These are phyloP conservation scores for Danio albolineatus DNA, from an alignment of 2,797 vertebrate genomes.

Conservation along the genomic window DNA sequence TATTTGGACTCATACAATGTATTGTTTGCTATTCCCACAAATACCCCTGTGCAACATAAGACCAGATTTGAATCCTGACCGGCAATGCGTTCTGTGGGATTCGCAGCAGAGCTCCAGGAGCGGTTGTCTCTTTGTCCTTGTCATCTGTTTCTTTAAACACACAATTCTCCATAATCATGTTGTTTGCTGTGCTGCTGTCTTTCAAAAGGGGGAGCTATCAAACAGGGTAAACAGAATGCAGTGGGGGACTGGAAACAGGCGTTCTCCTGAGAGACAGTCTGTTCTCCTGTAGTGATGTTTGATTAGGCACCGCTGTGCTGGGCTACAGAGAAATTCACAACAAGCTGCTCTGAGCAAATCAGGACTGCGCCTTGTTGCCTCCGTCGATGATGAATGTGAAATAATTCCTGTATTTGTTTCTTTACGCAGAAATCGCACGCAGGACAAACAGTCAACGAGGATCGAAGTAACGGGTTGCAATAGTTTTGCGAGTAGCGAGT, in stretches of 20 bases:
- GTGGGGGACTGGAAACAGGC: constrained; percentile 49
- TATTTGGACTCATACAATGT: too few species aligned
- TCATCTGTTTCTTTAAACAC: constrained; percentile 47
- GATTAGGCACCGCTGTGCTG: constrained; percentile 57
- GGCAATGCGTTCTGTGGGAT: constrained; percentile 11
- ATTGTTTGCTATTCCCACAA: too few species aligned
- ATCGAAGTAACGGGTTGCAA: constrained; percentile 47
- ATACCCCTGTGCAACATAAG: too few species aligned
- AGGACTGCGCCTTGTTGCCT: constrained; percentile 53
- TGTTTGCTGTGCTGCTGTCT: constrained; percentile 53
- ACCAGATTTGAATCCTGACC: neutral
- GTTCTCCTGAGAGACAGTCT: constrained; percentile 58
- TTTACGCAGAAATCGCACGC: constrained; percentile 22
- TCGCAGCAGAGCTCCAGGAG: constrained; percentile 6
- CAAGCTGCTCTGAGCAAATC: constrained; percentile 60
- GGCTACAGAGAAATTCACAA: constrained; percentile 54
- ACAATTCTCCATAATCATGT: constrained; percentile 52
- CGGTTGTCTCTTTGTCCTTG: constrained; percentile 46
- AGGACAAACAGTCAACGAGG: constrained; percentile 43
- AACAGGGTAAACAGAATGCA: constrained; percentile 57
- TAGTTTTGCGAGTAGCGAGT: constrained; percentile 30
- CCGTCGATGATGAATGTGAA: constrained; percentile 56
- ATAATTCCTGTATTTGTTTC: constrained; percentile 53
- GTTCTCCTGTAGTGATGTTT: constrained; percentile 61
- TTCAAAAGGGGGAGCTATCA: constrained; percentile 44